Percentiles rank a stretch among this genome's conserved stretches.
Evolutionary conservation across 2,797 vertebrate species (phyloP).

Genomic region (Bovichtus diacanthus): DNA sequence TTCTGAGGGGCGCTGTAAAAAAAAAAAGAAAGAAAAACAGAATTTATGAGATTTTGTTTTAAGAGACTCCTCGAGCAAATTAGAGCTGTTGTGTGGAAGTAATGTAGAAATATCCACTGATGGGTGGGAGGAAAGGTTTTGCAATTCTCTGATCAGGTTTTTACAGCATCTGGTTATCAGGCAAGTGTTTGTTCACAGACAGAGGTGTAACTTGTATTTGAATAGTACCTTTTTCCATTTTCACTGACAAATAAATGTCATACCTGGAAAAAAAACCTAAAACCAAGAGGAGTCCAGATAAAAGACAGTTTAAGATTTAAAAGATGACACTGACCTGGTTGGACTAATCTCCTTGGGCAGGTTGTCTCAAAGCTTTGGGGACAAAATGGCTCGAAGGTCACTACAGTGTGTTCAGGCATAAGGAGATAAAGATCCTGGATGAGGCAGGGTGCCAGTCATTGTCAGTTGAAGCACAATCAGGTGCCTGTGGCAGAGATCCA

Average conservation of each 20-base stretch:
- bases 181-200: not conserved
- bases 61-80: conserved; percentile 38
- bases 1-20: conserved; percentile 50
- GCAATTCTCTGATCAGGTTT: conserved; percentile 5
- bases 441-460: conserved; percentile 67
- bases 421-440: conserved; percentile 48
- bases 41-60: conserved; percentile 50
- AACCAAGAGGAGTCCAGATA: not conserved
- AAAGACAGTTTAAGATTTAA: conserved; percentile 7
- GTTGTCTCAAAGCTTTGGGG: conserved; percentile 24
- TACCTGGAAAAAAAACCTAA: too few species aligned
- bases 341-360: conserved; percentile 29
- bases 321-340: not conserved
- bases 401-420: conserved; percentile 31
- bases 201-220: conserved; percentile 4
- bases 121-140: conserved; percentile 3
- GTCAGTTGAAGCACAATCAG: conserved; percentile 46
- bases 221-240: not conserved
- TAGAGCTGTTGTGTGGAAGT: conserved; percentile 18
- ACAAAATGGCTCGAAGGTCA: conserved; percentile 35
- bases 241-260: too few species aligned
- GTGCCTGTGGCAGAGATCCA: conserved; percentile 52
- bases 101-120: not conserved
- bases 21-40: conserved; percentile 1
- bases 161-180: conserved; percentile 13